Evolutionary conservation across 2,888 invertebrate genomes (phyloP).

Genomic region (Holacanthella duospinosa): DNA sequence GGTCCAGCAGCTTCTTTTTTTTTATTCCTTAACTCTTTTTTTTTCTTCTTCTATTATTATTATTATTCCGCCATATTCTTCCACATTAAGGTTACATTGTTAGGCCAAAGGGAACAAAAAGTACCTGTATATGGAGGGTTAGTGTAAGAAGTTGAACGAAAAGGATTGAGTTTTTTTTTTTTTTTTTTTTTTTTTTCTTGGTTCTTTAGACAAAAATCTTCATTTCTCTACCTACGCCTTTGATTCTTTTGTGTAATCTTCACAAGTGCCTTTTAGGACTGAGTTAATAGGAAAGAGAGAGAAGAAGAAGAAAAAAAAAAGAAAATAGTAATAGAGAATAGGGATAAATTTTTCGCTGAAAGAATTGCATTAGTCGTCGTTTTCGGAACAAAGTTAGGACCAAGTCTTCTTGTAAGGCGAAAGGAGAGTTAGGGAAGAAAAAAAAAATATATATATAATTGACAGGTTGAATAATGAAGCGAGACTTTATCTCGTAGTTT

Average conservation of each 20-base stretch:
- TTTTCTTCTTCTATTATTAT: background rate
- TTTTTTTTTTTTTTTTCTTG: too few relatives aligned
- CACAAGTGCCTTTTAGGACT: too few relatives aligned
- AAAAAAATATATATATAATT: conserved; percentile 5
- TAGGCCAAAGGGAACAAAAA: background rate
- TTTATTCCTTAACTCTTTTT: conserved; percentile 1
- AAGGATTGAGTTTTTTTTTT: too few relatives aligned
- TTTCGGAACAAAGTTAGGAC: background rate
- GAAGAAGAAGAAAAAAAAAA: background rate
- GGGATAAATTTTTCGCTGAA: conserved; percentile 4
- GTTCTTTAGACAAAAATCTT: too few relatives aligned
- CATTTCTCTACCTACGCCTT: background rate
- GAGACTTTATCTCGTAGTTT: conserved; percentile 3
- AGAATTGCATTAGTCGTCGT: background rate
- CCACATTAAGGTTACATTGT: background rate
- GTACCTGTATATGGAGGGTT: background rate
- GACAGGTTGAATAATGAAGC: conserved; percentile 10
- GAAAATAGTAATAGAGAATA: background rate
- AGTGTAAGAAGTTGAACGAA: too few relatives aligned
- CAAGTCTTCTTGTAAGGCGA: background rate
- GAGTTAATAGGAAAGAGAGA: background rate
- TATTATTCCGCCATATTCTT: background rate
- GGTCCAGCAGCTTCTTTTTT: conserved; percentile 32
- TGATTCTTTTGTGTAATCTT: too few relatives aligned
- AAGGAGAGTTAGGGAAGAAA: background rate